Percentiles rank a stretch among this genome's conserved stretches.
These are phyloP conservation scores for Orycteropus afer DNA, from an alignment of 2,113 vertebrate genomes.

Conservation along the genomic window DNA sequence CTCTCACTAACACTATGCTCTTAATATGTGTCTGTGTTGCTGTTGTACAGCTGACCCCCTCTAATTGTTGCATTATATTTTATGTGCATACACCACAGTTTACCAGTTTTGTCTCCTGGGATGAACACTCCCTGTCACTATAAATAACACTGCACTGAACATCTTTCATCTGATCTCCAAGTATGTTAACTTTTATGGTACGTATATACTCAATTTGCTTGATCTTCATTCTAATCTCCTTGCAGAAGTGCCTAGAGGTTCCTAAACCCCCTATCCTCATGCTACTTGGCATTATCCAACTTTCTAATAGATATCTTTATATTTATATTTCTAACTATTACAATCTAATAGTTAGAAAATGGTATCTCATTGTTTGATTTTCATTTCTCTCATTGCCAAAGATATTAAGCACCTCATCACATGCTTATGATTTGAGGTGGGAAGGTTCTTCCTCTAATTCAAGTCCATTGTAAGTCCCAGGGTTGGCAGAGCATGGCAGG, in stretches of 20 bases:
- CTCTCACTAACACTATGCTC: not conserved
- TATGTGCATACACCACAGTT: rapidly evolving
- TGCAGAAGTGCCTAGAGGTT: not conserved
- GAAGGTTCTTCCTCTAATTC: not conserved
- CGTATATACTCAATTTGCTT: rapidly evolving
- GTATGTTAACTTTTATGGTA: too few relatives aligned
- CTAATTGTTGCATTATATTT: rapidly evolving
- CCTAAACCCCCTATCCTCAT: not conserved
- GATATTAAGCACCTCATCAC: not conserved
- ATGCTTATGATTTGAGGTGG: not conserved
- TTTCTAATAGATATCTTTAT: not conserved
- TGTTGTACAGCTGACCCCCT: not conserved
- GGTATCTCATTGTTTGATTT: too few relatives aligned
- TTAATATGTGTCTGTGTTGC: not conserved
- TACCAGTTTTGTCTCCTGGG: not conserved
- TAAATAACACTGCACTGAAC: not conserved
- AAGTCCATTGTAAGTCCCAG: too few relatives aligned
- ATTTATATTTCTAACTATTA: too few relatives aligned
- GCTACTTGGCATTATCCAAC: not conserved
- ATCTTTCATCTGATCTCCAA: not conserved
- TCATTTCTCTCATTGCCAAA: not conserved
- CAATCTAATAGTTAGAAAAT: not conserved
- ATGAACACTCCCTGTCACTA: not conserved
- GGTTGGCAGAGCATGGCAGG: too few relatives aligned
- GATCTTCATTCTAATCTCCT: not conserved